Conservation (phyloP, 2,888 invertebrate genomes). For the Agrotis exclamationis region DNA sequence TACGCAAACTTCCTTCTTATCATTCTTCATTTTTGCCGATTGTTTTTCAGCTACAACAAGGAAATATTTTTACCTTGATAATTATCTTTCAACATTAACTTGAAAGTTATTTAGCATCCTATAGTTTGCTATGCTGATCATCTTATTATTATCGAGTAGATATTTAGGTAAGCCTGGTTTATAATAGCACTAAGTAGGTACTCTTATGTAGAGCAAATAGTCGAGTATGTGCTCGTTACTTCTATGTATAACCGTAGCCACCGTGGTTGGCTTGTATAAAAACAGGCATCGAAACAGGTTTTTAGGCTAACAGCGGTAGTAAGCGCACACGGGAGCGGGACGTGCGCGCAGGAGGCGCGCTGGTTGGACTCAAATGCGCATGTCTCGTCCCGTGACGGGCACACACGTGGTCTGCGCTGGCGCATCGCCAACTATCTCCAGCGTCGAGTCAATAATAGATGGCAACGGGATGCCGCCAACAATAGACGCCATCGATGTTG, state of each 20-base stretch:
- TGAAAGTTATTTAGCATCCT: slow-evolving; percentile 35
- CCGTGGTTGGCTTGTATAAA: slow-evolving; percentile 48
- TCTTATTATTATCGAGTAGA: slow-evolving; percentile 27
- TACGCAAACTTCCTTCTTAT: slow-evolving; percentile 82
- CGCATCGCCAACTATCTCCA: slow-evolving; percentile 90
- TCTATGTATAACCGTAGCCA: slow-evolving; percentile 32
- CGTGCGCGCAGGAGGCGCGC: slow-evolving; percentile 70
- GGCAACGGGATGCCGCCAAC: slow-evolving; percentile 90
- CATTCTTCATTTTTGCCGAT: slow-evolving; percentile 85
- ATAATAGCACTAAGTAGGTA: slow-evolving; percentile 24
- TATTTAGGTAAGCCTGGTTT: slow-evolving; percentile 9
- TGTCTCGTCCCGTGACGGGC: slow-evolving; percentile 86
- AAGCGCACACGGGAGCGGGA: slow-evolving; percentile 66
- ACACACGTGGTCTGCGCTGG: slow-evolving; percentile 89
- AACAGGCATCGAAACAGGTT: slow-evolving; percentile 65
- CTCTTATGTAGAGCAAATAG: slow-evolving; percentile 21
- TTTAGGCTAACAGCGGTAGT: slow-evolving; percentile 67
- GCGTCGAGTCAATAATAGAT: slow-evolving; percentile 91
- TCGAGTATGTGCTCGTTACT: slow-evolving; percentile 33
- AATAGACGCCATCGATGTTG: slow-evolving; percentile 86
- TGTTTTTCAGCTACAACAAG: slow-evolving; percentile 84
- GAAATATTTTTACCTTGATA: slow-evolving; percentile 65
- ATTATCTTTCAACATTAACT: slow-evolving; percentile 40
- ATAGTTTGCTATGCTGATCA: slow-evolving; percentile 24
- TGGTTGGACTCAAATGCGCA: slow-evolving; percentile 74